Conservation (phyloP, 2,113 vertebrate species). For the Procavia capensis region DNA sequence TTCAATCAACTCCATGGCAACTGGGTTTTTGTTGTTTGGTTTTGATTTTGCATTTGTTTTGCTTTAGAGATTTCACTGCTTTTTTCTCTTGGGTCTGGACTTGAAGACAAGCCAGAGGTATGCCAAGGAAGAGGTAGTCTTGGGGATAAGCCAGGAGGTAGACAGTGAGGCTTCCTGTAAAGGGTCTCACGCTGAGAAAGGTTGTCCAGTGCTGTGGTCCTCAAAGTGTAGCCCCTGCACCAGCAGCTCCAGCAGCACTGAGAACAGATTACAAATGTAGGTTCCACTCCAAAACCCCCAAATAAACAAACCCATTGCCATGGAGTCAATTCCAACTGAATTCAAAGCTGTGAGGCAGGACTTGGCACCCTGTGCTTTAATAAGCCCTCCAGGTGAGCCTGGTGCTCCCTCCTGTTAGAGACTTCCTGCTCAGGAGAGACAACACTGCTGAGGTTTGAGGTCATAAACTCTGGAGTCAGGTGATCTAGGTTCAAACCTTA, state of each 20-base stretch:
- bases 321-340: no score
- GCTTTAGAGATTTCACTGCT: neutral
- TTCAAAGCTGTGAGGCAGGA: neutral
- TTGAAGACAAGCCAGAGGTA: neutral
- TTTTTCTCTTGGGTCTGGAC: neutral
- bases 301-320: no score
- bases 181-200: neutral
- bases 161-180: neutral
- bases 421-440: neutral
- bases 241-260: neutral
- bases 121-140: neutral
- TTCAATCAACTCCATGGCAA: no score
- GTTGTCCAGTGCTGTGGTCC: no score
- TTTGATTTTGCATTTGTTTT: no score
- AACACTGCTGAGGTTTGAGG: neutral
- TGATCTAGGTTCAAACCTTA: no score
- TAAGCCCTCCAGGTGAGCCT: neutral
- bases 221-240: neutral
- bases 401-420: neutral
- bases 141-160: neutral
- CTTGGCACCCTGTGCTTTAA: neutral
- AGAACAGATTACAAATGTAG: neutral
- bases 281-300: no score
- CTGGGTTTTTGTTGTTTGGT: no score
- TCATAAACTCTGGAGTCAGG: neutral